Conservation (phyloP, 2,797 vertebrate species). For the Silurus aristotelis region DNA sequence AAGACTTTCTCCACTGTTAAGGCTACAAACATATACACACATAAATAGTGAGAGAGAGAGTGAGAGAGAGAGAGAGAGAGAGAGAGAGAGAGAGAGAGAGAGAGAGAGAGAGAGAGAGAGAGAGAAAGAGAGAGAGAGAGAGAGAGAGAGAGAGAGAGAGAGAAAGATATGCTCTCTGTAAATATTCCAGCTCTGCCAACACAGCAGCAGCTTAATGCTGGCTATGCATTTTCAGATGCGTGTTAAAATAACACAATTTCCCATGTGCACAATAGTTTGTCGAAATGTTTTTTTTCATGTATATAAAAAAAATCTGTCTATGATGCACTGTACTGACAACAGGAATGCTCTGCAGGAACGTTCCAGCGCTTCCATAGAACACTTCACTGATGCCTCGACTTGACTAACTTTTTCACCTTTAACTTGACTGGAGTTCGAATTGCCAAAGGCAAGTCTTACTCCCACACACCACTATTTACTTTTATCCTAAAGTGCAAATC, state of each 20-base stretch:
- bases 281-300: conserved; percentile 8
- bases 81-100: neutral
- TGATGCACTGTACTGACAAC: neutral
- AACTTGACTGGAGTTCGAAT: neutral
- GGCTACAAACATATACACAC: neutral
- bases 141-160: neutral
- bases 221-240: conserved; percentile 2
- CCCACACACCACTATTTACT: neutral
- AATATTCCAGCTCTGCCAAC: conserved; percentile 18
- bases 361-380: neutral
- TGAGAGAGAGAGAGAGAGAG: neutral
- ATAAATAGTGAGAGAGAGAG: neutral
- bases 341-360: neutral
- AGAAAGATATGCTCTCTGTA: neutral
- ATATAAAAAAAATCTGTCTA: neutral
- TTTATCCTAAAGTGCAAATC: neutral
- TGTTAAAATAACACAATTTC: conserved; percentile 1
- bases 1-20: neutral
- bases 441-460: neutral
- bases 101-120: neutral
- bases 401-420: neutral
- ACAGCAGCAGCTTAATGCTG: conserved; percentile 15
- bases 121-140: neutral
- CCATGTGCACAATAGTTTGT: neutral
- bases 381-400: neutral